These are phyloP conservation scores for Monomorium pharaonis DNA, from an alignment of 1,140 invertebrate species.

Conservation along the genomic window DNA sequence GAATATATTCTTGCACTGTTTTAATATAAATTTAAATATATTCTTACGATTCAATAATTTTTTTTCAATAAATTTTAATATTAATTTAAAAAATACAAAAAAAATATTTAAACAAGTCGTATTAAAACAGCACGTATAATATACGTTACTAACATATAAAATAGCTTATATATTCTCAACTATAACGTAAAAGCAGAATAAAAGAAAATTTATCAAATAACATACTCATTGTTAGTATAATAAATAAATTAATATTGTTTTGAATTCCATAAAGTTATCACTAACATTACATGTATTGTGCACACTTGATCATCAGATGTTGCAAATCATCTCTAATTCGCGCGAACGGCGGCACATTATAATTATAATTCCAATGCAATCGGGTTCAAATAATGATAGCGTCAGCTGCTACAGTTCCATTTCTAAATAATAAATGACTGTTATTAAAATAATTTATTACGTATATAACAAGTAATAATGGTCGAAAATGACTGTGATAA, in stretches of 20 bases:
- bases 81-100: not conserved
- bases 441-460: conserved; percentile 34
- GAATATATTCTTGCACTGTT: not conserved
- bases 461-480: conserved; percentile 6
- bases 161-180: not conserved
- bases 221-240: not conserved
- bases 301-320: conserved; percentile 26
- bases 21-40: not conserved
- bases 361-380: conserved; percentile 21
- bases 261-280: not conserved
- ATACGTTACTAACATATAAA: not conserved
- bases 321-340: conserved; percentile 28
- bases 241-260: conserved; percentile 47
- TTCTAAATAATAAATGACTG: conserved; percentile 40
- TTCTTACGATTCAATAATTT: not conserved
- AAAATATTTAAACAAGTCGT: not conserved
- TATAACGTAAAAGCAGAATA: not conserved
- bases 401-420: not conserved
- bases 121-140: not conserved
- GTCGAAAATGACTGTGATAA: conserved; percentile 1
- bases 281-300: conserved; percentile 3
- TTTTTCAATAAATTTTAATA: not conserved
- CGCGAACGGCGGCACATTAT: not conserved
- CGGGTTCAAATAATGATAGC: not conserved
- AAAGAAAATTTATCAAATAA: not conserved